These are phyloP conservation scores for Pycnomerus fuliginosus DNA, from an alignment of 2,888 invertebrate genomes.

Conservation along the genomic window DNA sequence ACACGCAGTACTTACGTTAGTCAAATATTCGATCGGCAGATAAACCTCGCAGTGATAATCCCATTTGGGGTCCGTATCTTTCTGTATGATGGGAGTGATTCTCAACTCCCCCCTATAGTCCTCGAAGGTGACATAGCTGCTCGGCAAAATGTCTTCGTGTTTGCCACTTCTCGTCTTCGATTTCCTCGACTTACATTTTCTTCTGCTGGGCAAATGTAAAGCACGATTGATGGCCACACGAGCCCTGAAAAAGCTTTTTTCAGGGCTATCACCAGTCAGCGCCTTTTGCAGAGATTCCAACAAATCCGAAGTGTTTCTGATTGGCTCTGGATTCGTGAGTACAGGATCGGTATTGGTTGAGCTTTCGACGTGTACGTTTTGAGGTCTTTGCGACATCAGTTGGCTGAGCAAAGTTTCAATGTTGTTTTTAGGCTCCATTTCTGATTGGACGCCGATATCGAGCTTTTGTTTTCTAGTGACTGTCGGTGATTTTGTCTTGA, in stretches of 20 bases:
- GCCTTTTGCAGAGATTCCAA: background rate
- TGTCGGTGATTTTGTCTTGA: slow-evolving; percentile 38
- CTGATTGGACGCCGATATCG: background rate
- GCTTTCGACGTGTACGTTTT: background rate
- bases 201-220: slow-evolving; percentile 56
- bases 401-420: background rate
- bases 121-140: slow-evolving; percentile 64
- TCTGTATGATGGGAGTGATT: slow-evolving; percentile 48
- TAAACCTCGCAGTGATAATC: background rate
- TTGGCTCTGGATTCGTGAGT: background rate
- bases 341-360: background rate
- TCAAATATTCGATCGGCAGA: background rate
- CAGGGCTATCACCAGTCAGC: background rate
- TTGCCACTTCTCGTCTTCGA: slow-evolving; percentile 40
- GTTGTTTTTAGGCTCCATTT: background rate
- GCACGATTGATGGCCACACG: slow-evolving; percentile 59
- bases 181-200: slow-evolving; percentile 45
- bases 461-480: too few species aligned
- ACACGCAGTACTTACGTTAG: too few species aligned
- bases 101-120: slow-evolving; percentile 43
- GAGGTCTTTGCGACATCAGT: background rate
- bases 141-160: slow-evolving; percentile 53
- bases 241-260: slow-evolving; percentile 50
- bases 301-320: background rate
- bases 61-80: background rate